phyloP scores from a whole-genome alignment of 2,888 invertebrate species.

The Eulithis testata region DNA sequence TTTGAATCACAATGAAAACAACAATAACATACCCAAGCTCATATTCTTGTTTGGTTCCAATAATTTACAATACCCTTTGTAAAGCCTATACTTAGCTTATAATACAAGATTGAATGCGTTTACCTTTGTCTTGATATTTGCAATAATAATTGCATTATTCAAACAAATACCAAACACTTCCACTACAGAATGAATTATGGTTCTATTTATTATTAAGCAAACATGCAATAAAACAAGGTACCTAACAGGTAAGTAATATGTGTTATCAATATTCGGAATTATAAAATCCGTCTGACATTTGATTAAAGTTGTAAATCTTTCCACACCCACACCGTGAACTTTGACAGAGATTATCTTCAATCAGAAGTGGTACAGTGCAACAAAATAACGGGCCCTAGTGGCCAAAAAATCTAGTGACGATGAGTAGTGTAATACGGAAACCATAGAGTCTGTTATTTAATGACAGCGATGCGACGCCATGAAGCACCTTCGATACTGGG shows the following conservation, averaged over 20 bases:
- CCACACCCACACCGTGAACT: constrained; percentile 40
- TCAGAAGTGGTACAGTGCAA: constrained; percentile 4
- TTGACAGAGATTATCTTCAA: constrained; percentile 34
- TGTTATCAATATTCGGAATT: constrained; percentile 12
- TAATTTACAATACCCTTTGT: background rate
- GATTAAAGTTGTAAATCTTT: constrained; percentile 29
- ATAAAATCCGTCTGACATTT: constrained; percentile 27
- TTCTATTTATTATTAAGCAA: background rate
- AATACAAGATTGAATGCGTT: background rate
- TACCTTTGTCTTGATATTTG: constrained; percentile 28
- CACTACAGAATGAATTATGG: background rate
- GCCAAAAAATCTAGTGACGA: too few relatives aligned
- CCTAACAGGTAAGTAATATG: background rate
- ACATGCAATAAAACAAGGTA: constrained; percentile 10
- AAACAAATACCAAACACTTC: constrained; percentile 16
- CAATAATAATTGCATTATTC: constrained; percentile 26
- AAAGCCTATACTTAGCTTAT: background rate
- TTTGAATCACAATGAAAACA: too few relatives aligned
- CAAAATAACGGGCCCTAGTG: too few relatives aligned
- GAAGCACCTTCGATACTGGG: too few relatives aligned
- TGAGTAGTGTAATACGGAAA: too few relatives aligned
- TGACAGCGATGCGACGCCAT: too few relatives aligned
- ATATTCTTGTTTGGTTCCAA: too few relatives aligned
- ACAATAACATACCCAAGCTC: too few relatives aligned
- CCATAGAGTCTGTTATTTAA: too few relatives aligned